Evolutionary conservation across 2,113 vertebrate species (phyloP).

Genomic region (Plotosus lineatus): DNA sequence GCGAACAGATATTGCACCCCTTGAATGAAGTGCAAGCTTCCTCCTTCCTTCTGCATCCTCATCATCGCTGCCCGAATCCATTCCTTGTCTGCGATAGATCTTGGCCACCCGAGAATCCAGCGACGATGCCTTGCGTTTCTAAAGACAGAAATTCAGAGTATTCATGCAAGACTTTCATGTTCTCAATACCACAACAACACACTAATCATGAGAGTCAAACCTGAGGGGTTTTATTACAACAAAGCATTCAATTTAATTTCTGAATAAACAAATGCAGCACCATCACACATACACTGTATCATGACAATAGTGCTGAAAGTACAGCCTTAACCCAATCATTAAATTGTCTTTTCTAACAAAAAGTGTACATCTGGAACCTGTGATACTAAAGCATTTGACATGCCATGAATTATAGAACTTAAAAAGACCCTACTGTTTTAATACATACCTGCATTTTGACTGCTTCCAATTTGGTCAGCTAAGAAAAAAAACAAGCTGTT

Average conservation of each 20-base stretch:
- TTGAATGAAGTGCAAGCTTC: constrained; percentile 56
- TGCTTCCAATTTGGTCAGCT: constrained; percentile 46
- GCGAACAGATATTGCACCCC: constrained; percentile 71
- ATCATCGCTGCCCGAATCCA: constrained; percentile 69
- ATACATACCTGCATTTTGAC: constrained; percentile 45
- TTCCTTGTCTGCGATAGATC: constrained; percentile 69
- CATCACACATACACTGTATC: background rate
- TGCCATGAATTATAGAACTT: background rate
- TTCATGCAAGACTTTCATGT: background rate
- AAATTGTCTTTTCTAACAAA: background rate
- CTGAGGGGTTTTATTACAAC: background rate
- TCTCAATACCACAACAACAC: background rate
- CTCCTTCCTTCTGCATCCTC: constrained; percentile 69
- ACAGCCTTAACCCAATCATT: background rate
- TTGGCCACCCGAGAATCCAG: constrained; percentile 73
- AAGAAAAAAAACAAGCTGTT: background rate
- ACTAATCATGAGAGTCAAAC: background rate
- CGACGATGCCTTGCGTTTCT: constrained; percentile 72
- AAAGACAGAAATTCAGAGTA: background rate
- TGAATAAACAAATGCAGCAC: background rate
- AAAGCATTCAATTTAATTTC: background rate
- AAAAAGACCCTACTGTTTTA: background rate
- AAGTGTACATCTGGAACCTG: background rate
- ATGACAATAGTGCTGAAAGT: background rate
- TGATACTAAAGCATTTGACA: too few relatives aligned